Evolutionary conservation across 2,797 vertebrate species (phyloP), one percentile per base, ranked within the genome.

Genomic region (Australoheros facetus): DNA sequence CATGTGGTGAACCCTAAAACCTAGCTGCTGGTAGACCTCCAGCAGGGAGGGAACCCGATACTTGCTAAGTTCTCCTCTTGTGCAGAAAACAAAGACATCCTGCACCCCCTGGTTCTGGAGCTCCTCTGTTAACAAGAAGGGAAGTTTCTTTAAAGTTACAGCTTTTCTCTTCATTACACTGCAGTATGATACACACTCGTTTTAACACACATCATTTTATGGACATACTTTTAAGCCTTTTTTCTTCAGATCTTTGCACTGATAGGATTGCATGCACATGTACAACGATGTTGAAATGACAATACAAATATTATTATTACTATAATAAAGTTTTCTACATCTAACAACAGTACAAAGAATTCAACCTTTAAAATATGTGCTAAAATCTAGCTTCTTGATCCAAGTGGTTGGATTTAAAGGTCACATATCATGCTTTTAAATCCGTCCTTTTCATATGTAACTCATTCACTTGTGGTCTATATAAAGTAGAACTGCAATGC

Each of bases 61-160:
- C 83, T 95, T 97, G 64, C 88, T 89, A 23, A 99, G 95, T 80
- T 99, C 97, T 34, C 96, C 96, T 89, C 95, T 94, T 83, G 97
- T 98, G 92, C 97, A 98, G 87, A 98, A 96, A 81, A 98, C 97
- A 93, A 98, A 98, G 83, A 98, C 79, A 4, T 98, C 97, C 91
- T 96, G 94, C 75, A 96, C 95, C 5, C 95, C 96, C 78, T 90
- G 96, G 76, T 56, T 96, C 94, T 95, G 95, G 3, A 98, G 93
- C 92, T 97, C 97, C 79, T 95, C 97, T 98, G 95, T 58, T 71
- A 80, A 84, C 42, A 53, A 83, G 16, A 74, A 19, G 2, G n/a
- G 2, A 62, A 10, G 39, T 23, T 19, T 73, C 62, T 12, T 14
- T 37, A 4, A 45, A 16, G 42, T 45, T 45, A 7, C 42, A 45